Conservation (phyloP, 2,888 invertebrate species). For the Drosophila quinaria region DNA sequence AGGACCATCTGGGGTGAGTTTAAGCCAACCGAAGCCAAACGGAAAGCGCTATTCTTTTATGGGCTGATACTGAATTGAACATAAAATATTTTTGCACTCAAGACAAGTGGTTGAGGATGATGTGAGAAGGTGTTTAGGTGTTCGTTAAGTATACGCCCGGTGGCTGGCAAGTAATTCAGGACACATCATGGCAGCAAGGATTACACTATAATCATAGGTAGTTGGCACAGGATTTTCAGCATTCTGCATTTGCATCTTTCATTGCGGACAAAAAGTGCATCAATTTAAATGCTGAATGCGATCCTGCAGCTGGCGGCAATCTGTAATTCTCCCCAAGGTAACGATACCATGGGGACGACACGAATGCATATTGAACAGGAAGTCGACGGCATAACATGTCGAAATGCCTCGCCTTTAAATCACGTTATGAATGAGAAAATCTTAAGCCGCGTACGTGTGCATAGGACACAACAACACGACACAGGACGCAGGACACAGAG, state of each 20-base stretch:
- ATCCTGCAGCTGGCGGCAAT: conserved; percentile 59
- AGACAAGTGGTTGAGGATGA: conserved; percentile 12
- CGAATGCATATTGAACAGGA: conserved; percentile 65
- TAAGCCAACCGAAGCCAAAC: conserved; percentile 5
- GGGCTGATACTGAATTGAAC: conserved; percentile 68
- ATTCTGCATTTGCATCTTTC: conserved; percentile 46
- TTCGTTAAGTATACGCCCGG: conserved; percentile 60
- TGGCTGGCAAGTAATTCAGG: conserved; percentile 19
- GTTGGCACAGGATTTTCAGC: conserved; percentile 24
- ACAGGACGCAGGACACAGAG: background rate
- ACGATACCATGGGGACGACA: conserved; percentile 30
- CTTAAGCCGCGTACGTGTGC: conserved; percentile 75
- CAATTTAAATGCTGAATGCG: conserved; percentile 75
- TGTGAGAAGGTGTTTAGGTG: conserved; percentile 59
- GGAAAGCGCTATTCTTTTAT: conserved; percentile 50
- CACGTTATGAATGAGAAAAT: conserved; percentile 76
- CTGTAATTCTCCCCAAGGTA: conserved; percentile 62
- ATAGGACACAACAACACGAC: conserved; percentile 50
- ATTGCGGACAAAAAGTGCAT: conserved; percentile 58
- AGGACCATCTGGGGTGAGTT: conserved; percentile 10
- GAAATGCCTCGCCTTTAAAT: conserved; percentile 50
- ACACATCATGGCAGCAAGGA: conserved; percentile 16
- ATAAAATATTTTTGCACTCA: conserved; percentile 37
- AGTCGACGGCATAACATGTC: conserved; percentile 35
- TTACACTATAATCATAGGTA: conserved; percentile 30